A percentile compares a stretch with the other conserved stretches of the same genome.
Evolutionary conservation across 2,888 invertebrate genomes (phyloP).

Genomic region (Bombylius discolor): DNA sequence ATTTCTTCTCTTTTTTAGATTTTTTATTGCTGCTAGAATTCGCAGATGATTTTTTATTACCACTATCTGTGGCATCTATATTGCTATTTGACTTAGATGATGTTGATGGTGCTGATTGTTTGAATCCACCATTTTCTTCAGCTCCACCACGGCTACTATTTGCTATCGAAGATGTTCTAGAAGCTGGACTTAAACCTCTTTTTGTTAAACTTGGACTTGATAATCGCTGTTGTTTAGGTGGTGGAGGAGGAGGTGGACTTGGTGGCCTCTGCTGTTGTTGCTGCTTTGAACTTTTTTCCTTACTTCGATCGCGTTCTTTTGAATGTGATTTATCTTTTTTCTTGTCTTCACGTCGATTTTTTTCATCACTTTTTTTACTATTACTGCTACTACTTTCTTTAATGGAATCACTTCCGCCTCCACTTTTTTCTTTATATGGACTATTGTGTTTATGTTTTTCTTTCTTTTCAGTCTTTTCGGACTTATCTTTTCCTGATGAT

Average conservation of each 20-base stretch:
- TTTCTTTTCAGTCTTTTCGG: slow-evolving; percentile 45
- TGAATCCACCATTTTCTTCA: neutral
- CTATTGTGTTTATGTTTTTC: slow-evolving; percentile 40
- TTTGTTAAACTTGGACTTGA: neutral
- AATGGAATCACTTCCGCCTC: slow-evolving; percentile 20
- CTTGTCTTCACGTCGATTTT: slow-evolving; percentile 39
- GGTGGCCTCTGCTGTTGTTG: slow-evolving; percentile 29
- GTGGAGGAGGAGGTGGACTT: slow-evolving; percentile 22
- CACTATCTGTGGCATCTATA: neutral
- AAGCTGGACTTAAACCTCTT: slow-evolving; percentile 13
- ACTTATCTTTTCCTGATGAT: slow-evolving; percentile 23
- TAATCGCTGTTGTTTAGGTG: slow-evolving; percentile 20
- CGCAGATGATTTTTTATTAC: slow-evolving; percentile 11
- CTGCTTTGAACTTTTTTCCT: slow-evolving; percentile 38
- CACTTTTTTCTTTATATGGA: slow-evolving; percentile 42
- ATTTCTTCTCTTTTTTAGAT: slow-evolving; percentile 45
- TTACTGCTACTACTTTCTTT: slow-evolving; percentile 23
- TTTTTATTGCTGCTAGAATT: slow-evolving; percentile 28
- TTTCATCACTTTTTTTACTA: slow-evolving; percentile 32
- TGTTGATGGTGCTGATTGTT: neutral
- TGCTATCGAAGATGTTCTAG: slow-evolving; percentile 9
- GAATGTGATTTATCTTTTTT: slow-evolving; percentile 42
- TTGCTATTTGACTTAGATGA: neutral
- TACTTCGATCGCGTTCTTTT: slow-evolving; percentile 41
- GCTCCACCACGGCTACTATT: slow-evolving; percentile 8